Percentiles rank a stretch among this genome's conserved stretches.
phyloP scores from a whole-genome alignment of 2,113 vertebrate species.

The Gymnobelideus leadbeateri region DNA sequence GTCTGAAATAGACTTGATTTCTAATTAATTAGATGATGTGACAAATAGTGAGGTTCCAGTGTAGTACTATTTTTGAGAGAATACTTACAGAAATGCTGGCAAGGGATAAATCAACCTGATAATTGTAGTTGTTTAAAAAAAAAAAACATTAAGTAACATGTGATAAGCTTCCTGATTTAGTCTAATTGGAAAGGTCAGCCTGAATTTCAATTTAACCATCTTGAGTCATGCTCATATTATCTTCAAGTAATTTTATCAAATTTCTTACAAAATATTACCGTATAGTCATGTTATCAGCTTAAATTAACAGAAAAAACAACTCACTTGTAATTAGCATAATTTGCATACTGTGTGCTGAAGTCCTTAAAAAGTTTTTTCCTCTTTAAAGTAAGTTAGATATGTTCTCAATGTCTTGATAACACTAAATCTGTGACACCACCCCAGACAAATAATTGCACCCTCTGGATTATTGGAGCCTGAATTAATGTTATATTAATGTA shows the following conservation, averaged over 20 bases:
- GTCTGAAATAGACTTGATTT: background rate
- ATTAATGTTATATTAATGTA: background rate
- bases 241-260: background rate
- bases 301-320: background rate
- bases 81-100: background rate
- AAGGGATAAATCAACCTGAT: background rate
- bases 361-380: background rate
- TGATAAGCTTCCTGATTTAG: background rate
- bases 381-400: background rate
- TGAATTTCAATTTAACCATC: background rate
- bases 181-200: background rate
- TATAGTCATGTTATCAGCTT: background rate
- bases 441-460: background rate
- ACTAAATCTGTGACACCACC: background rate
- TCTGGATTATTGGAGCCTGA: background rate
- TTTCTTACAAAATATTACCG: background rate
- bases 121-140: background rate
- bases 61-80: background rate
- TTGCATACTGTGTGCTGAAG: rapidly evolving
- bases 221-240: background rate
- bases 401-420: background rate
- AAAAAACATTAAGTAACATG: background rate
- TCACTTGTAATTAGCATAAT: background rate
- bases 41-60: background rate
- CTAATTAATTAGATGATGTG: rapidly evolving